Conservation (phyloP, 2,888 invertebrate species). For the Callosobruchus maculatus region DNA sequence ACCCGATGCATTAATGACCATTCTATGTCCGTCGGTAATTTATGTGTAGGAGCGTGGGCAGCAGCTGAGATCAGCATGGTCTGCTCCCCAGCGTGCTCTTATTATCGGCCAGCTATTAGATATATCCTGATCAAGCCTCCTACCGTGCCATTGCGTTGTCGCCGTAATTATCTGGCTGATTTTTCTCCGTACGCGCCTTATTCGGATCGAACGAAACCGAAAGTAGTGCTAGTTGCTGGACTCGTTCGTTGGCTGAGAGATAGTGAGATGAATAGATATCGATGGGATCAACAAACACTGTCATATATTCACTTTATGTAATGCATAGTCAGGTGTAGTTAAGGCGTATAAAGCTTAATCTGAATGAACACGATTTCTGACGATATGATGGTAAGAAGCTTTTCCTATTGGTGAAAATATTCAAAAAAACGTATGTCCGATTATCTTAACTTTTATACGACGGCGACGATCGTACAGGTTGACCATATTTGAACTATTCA, state of each 20-base stretch:
- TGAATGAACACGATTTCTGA: too few species aligned
- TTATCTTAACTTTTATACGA: too few species aligned
- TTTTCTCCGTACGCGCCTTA: neutral
- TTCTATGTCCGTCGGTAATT: conserved; percentile 48
- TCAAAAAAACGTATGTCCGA: too few species aligned
- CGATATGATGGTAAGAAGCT: too few species aligned
- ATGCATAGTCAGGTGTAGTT: too few species aligned
- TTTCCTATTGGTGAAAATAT: too few species aligned
- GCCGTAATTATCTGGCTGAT: neutral
- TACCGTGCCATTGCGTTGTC: neutral
- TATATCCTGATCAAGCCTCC: neutral
- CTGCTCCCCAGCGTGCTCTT: neutral
- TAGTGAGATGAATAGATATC: neutral
- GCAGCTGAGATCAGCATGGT: neutral
- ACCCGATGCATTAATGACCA: conserved; percentile 48
- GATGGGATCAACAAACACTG: neutral
- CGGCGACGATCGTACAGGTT: too few species aligned
- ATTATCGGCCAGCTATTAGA: neutral
- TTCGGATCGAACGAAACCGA: neutral
- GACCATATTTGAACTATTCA: too few species aligned
- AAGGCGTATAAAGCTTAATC: too few species aligned
- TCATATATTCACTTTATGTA: too few species aligned
- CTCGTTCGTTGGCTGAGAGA: neutral
- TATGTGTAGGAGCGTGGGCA: conserved; percentile 31
- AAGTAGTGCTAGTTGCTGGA: neutral